Conservation (phyloP, 30 jellyfish, hydroid and myxozoan species). For the Chrysaora quinquecirrha region DNA sequence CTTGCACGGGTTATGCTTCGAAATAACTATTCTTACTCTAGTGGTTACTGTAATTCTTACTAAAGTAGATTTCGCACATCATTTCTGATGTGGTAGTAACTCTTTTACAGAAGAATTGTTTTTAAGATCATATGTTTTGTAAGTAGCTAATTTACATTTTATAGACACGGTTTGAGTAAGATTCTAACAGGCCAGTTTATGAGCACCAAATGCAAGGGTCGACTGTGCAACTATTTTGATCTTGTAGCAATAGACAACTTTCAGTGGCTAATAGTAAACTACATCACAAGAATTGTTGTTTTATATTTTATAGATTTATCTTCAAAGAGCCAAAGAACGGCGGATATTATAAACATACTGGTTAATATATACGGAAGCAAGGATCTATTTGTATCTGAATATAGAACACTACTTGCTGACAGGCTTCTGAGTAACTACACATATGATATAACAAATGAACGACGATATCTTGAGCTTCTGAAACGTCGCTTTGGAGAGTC, state of each 20-base stretch:
- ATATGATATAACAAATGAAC: slow-evolving; percentile 89
- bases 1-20: too few relatives aligned
- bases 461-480: slow-evolving; percentile 92
- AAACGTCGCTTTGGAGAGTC: slow-evolving; percentile 96
- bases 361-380: slow-evolving; percentile 97
- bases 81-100: too few relatives aligned
- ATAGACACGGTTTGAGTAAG: too few relatives aligned
- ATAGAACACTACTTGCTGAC: slow-evolving; percentile 87
- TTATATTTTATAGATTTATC: slow-evolving; percentile 73
- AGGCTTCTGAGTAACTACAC: slow-evolving; percentile 75
- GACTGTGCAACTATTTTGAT: slow-evolving; percentile 65
- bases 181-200: slow-evolving; percentile 92
- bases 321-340: slow-evolving; percentile 85
- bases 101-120: too few relatives aligned
- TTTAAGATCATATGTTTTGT: too few relatives aligned
- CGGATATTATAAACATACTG: slow-evolving; percentile 91
- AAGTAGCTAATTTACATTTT: too few relatives aligned
- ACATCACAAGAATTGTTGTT: too few relatives aligned
- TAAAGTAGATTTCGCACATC: too few relatives aligned
- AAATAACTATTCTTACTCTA: too few relatives aligned
- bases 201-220: slow-evolving; percentile 82
- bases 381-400: slow-evolving; percentile 93
- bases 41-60: too few relatives aligned
- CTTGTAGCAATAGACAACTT: slow-evolving; percentile 68
- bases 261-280: too few relatives aligned